Conservation (phyloP, 2,888 invertebrate species). For the Apamea epomidion region DNA sequence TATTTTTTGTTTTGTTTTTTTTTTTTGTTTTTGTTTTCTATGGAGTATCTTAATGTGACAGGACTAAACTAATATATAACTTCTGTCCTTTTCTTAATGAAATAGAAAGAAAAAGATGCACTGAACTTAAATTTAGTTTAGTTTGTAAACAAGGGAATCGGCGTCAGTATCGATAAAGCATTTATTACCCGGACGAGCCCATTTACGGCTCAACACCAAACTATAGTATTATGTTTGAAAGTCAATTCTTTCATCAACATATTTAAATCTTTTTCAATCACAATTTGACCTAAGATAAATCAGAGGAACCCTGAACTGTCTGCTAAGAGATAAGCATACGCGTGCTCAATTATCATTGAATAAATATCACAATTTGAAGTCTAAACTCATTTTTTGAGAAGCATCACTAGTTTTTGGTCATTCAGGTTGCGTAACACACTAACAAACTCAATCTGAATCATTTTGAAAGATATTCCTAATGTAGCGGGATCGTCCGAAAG, state of each 20-base stretch:
- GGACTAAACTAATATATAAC: too few relatives aligned
- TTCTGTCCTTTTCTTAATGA: too few relatives aligned
- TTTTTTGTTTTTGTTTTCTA: too few relatives aligned
- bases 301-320: constrained; percentile 30
- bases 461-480: too few relatives aligned
- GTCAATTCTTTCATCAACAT: background rate
- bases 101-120: too few relatives aligned
- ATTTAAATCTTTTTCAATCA: constrained; percentile 5
- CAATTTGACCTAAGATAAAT: constrained; percentile 35
- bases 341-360: constrained; percentile 40
- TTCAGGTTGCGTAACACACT: too few relatives aligned
- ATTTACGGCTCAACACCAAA: background rate
- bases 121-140: too few relatives aligned
- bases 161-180: background rate
- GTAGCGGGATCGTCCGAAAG: too few relatives aligned
- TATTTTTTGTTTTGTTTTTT: too few relatives aligned
- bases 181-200: background rate
- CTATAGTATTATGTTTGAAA: background rate
- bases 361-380: constrained; percentile 18
- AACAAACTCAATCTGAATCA: too few relatives aligned
- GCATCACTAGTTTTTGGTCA: background rate
- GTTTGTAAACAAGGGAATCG: too few relatives aligned
- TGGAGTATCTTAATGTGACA: too few relatives aligned
- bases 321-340: constrained; percentile 17
- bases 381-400: background rate